Base-by-base conservation (phyloP, 53 echinoderm and acorn worm genomes). In the Zoroaster sp. region DNA sequence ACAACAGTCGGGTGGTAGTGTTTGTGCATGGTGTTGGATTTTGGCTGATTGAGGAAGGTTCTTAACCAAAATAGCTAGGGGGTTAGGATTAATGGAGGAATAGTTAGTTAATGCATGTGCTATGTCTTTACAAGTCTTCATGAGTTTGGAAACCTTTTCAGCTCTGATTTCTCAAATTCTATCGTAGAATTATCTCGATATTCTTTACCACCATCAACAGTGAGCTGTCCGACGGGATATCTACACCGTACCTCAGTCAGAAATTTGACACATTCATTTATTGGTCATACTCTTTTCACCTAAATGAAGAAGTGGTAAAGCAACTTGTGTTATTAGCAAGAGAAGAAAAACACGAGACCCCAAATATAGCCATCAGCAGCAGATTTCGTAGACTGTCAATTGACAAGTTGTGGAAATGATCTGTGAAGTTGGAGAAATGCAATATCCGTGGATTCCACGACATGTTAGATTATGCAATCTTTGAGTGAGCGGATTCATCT, bases 321-420 rank as follows among this genome's bases (percentile, higher is more conserved):
- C 21, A 59, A 25, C 28, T 59, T 10, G 21, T 59, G 63, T 59
- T 59, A 25, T 59, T 30, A 17, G 18, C 10, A 34, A 51, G n/a
- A 31, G 35, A 2, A 23, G 4, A 37, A 35, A 51, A 63, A 38
- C 54, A 79, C 5, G 15, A 11, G 13, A 76, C 47, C 76, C 76
- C 18, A 2, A n/a, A 79, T 37, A 59, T 79, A 15, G 44, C 82
- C 45, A 67, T 82, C 82, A 82, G 7, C 82, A 28, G 32, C 82
- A 82, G 82, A 42, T 67, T 66, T 28, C 17, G 68, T 67, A 20
- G 28, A 66, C 41, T 32, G 82, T 66, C 42, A 82, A 82, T 66
- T 67, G 82, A 82, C 68, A 67, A 31, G 82, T 1, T 43, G 17
- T 25, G 23, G 66, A 82, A 82, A 82, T 82, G 82, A 30, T 53